These are phyloP conservation scores for Reinhardtius hippoglossoides DNA, from an alignment of 2,113 vertebrate genomes.

Conservation along the genomic window DNA sequence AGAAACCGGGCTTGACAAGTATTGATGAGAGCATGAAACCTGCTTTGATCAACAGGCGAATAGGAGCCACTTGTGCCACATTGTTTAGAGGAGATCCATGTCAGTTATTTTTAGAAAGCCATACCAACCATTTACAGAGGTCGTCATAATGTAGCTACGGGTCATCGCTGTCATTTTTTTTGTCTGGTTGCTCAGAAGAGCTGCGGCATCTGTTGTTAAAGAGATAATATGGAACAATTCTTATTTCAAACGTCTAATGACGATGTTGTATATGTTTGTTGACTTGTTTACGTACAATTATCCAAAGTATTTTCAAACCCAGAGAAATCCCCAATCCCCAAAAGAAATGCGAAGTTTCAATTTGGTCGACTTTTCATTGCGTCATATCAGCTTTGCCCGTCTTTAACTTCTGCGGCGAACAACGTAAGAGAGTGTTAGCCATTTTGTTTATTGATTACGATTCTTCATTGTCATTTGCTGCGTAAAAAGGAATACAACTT, in stretches of 20 bases:
- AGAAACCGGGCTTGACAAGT: constrained; percentile 50
- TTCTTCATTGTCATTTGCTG: too few species aligned
- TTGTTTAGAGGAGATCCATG: constrained; percentile 72
- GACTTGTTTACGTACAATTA: too few species aligned
- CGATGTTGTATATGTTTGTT: too few species aligned
- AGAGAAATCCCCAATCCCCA: too few species aligned
- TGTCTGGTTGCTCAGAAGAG: constrained; percentile 25
- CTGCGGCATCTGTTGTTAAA: constrained; percentile 46
- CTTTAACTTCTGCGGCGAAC: too few species aligned
- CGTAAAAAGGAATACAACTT: too few species aligned
- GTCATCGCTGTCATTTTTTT: constrained; percentile 48
- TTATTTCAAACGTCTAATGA: background rate
- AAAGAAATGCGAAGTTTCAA: too few species aligned
- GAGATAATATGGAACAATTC: background rate
- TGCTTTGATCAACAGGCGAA: constrained; percentile 59
- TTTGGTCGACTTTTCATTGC: too few species aligned
- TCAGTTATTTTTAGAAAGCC: constrained; percentile 76
- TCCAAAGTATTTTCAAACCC: too few species aligned
- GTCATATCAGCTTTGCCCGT: too few species aligned
- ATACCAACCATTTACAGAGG: constrained; percentile 66
- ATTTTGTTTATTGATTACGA: too few species aligned
- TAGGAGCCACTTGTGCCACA: constrained; percentile 66
- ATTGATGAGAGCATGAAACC: constrained; percentile 64
- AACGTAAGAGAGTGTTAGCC: too few species aligned
- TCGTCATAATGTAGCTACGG: constrained; percentile 60